Evolutionary conservation across 2,113 vertebrate genomes (phyloP).

Genomic region (Barnardius zonarius): DNA sequence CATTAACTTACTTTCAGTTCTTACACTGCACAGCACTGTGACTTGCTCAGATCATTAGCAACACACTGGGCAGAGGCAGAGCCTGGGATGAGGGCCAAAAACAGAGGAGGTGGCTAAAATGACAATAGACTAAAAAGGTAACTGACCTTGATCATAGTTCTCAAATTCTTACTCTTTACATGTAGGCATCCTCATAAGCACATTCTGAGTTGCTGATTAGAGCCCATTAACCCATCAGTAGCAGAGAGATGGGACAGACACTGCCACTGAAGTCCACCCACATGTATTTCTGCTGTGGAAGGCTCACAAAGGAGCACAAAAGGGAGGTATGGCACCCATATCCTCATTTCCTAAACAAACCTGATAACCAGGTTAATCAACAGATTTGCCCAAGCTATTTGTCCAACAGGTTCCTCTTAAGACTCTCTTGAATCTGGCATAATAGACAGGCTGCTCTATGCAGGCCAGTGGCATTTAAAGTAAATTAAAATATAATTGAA

Average conservation of each 20-base stretch:
- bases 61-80: background rate
- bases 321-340: background rate
- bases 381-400: constrained; percentile 64
- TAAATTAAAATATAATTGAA: background rate
- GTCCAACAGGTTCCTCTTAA: constrained; percentile 60
- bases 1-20: background rate
- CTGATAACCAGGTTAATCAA: background rate
- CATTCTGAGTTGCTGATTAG: background rate
- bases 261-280: background rate
- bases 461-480: constrained; percentile 34
- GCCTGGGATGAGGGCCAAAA: background rate
- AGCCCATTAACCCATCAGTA: background rate
- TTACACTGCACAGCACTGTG: background rate
- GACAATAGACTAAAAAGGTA: background rate
- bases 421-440: background rate
- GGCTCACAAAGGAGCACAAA: background rate
- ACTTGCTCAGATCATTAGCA: background rate
- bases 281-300: constrained; percentile 4
- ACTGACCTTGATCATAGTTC: background rate
- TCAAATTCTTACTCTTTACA: background rate
- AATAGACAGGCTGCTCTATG: constrained; percentile 13
- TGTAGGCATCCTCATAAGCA: background rate
- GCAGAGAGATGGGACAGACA: background rate
- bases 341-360: constrained; percentile 49
- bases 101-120: background rate